Percentiles rank a stretch among this genome's conserved stretches.
Evolutionary conservation across 2,888 invertebrate genomes (phyloP).

Genomic region (Blastobasis lacticolella): DNA sequence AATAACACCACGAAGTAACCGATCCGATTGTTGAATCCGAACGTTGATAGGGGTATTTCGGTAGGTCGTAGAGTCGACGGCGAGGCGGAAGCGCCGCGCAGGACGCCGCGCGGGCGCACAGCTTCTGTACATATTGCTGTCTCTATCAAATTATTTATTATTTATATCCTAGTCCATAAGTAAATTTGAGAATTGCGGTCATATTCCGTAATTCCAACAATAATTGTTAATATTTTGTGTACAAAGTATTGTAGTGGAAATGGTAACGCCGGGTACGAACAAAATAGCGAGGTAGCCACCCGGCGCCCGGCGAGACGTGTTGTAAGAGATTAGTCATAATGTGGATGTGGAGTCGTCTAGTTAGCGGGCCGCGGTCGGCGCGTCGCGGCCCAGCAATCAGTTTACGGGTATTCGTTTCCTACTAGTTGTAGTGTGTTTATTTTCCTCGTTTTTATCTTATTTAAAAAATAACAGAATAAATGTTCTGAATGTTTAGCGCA

Average conservation of each 20-base stretch:
- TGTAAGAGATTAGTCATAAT: slow-evolving; percentile 19
- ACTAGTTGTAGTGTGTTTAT: slow-evolving; percentile 65
- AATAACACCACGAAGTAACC: slow-evolving; percentile 23
- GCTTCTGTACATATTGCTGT: slow-evolving; percentile 70
- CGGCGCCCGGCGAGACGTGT: slow-evolving; percentile 18
- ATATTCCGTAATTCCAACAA: slow-evolving; percentile 28
- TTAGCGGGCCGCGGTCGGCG: slow-evolving; percentile 7
- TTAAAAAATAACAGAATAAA: slow-evolving; percentile 29
- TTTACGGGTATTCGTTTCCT: slow-evolving; percentile 76
- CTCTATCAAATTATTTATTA: slow-evolving; percentile 66
- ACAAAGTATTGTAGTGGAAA: slow-evolving; percentile 23
- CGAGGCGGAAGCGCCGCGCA: slow-evolving; percentile 16
- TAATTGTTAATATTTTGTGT: slow-evolving; percentile 40
- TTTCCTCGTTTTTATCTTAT: slow-evolving; percentile 53
- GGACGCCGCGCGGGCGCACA: slow-evolving; percentile 35
- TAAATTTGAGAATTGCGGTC: slow-evolving; percentile 29
- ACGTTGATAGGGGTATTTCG: slow-evolving; percentile 32
- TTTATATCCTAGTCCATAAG: slow-evolving; percentile 57
- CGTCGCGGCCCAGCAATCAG: slow-evolving; percentile 46
- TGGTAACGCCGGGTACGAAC: slow-evolving; percentile 12
- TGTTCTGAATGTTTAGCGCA: slow-evolving; percentile 56
- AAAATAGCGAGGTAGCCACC: slow-evolving; percentile 9
- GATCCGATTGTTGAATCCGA: slow-evolving; percentile 23
- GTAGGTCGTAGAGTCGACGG: neutral
- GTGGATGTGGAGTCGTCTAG: slow-evolving; percentile 19